Percentiles rank a stretch among this genome's conserved stretches.
Evolutionary conservation across 2,888 invertebrate species (phyloP).

Genomic region (Lottia scabra): DNA sequence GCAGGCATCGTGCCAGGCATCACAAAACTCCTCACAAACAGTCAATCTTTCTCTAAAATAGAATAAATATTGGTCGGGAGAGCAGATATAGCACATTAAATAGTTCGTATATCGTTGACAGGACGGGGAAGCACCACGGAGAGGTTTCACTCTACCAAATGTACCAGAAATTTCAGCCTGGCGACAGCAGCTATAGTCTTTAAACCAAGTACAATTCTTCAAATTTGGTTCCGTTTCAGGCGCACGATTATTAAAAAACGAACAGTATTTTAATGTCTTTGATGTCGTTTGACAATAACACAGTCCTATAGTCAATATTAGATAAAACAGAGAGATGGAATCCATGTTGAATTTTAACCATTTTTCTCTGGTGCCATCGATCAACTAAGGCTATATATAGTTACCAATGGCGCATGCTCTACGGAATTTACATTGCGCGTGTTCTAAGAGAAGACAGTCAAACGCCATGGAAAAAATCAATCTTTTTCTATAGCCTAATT

Average conservation of each 20-base stretch:
- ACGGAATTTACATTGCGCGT: too few relatives aligned
- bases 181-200: constrained; percentile 67
- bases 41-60: constrained; percentile 65
- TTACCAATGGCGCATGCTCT: too few relatives aligned
- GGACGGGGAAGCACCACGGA: constrained; percentile 65
- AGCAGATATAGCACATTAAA: constrained; percentile 70
- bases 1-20: constrained; percentile 66
- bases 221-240: constrained; percentile 65
- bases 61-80: constrained; percentile 66
- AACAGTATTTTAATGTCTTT: constrained; percentile 51
- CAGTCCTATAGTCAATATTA: neutral
- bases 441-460: too few relatives aligned
- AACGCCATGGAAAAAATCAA: too few relatives aligned
- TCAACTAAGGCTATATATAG: neutral
- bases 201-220: constrained; percentile 69
- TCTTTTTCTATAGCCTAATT: too few relatives aligned
- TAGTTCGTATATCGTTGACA: constrained; percentile 68
- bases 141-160: constrained; percentile 67
- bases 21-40: constrained; percentile 68
- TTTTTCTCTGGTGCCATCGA: neutral
- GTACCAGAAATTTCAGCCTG: constrained; percentile 69
- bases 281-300: neutral
- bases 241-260: constrained; percentile 69
- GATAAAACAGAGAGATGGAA: neutral
- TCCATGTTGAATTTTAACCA: constrained; percentile 1